A percentile compares a stretch with the other conserved stretches of the same genome.
phyloP scores from a whole-genome alignment of 1,140 invertebrate genomes.

The Hesperophylax magnus region DNA sequence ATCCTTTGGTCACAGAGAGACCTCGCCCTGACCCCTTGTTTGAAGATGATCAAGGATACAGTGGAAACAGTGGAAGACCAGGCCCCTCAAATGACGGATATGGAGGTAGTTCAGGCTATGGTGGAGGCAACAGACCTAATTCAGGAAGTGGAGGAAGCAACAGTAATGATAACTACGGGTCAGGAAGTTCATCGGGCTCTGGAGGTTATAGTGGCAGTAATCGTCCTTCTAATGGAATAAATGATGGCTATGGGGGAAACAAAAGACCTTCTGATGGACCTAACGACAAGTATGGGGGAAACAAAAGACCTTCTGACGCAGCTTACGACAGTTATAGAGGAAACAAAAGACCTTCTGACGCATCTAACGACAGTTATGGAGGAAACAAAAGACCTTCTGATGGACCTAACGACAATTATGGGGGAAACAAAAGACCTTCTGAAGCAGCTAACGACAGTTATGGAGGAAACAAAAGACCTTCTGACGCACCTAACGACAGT shows the following conservation, averaged over 20 bases:
- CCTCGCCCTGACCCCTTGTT: slow-evolving; percentile 43
- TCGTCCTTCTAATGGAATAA: too few species aligned
- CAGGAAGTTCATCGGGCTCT: neutral
- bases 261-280: neutral
- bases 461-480: neutral
- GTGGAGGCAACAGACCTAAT: slow-evolving; percentile 41
- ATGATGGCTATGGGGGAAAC: neutral
- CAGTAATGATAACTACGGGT: neutral
- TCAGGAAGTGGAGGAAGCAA: neutral
- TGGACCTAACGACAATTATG: neutral
- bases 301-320: neutral
- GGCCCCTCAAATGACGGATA: slow-evolving; percentile 6
- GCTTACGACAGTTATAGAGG: neutral
- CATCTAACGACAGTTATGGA: neutral
- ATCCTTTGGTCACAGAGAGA: slow-evolving; percentile 45
- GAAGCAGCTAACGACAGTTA: neutral
- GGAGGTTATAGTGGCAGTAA: slow-evolving; percentile 7
- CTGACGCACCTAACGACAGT: neutral
- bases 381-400: neutral
- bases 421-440: neutral
- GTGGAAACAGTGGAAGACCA: slow-evolving; percentile 24
- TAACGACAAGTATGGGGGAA: neutral
- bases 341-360: neutral
- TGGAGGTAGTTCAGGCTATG: slow-evolving; percentile 3
- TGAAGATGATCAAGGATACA: slow-evolving; percentile 18